Evolutionary conservation across 1,140 invertebrate genomes (phyloP), one percentile per base, ranked within the genome.

Genomic region (Apocrypta bakeri): DNA sequence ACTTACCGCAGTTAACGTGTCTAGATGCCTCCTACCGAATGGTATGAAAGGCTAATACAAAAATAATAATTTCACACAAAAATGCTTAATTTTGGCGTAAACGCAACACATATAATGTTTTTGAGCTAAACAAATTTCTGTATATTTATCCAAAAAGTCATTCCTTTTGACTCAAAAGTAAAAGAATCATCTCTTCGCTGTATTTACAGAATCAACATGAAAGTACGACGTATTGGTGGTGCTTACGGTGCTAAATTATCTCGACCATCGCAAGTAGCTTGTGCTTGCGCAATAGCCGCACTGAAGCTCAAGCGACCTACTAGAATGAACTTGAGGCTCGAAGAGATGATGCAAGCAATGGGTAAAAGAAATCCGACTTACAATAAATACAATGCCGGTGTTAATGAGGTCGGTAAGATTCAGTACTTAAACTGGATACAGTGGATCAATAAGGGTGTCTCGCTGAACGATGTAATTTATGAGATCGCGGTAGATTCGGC

Each of bases 231-330:
- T 61, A 74, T 96, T 0, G 96, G 96, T 0, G 96, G 96, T 42
- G 95, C 91, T 3, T 97, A 96, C 81, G 96, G 95, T 12, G 92
- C 93, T 42, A 95, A 96, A 89, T 93, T 94, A 61, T 93, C 93
- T 4, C 91, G 95, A 12, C 89, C 92, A 21, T 90, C 90, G 1
- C 89, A 93, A 61, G 89, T 93, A 7, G 91, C 94, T 0, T 92
- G 93, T 24, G 94, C 94, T 0, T 94, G 94, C 79, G 94, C 95
- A 0, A 84, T 96, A 2, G 95, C 93, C 1, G 94, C 94, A 12
- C 87, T 93, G 75, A 93, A 93, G 31, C 88, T 95, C 27, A 93
- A 94, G 85, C 88, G 91, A 48, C 95, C 95, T 0, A 93, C 94
- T n/a, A 89, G 95, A 69, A 93, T 96, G 63, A 92, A 95, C 9